Evolutionary conservation across 2,888 invertebrate species (phyloP), one percentile per base, ranked within the genome.

Genomic region (Stictocephala bisonia): DNA sequence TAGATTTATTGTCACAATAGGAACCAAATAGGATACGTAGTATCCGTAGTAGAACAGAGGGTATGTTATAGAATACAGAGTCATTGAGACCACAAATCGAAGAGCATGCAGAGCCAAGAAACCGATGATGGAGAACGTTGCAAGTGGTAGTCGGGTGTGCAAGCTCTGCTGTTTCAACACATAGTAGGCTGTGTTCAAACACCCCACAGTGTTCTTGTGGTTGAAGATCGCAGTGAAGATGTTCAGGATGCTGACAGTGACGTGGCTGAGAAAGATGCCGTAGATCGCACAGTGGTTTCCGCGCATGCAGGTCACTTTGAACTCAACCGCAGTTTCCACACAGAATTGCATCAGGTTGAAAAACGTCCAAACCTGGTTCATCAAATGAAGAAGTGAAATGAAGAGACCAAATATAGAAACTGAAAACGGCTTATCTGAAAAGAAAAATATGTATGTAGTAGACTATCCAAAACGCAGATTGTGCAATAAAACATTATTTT

Each of bases 231-330:
- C 70, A 41, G 58, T 40, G n/a, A 58, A 13, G 0, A 44, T 41
- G 22, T 58, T 58, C 3, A 58, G 24, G 11, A 71, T 18, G 4
- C 58, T 44, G 4, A 71, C 70, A 13, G 48, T 20, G 27, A 44
- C 29, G 48, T 71, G 70, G 7, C 27, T 58, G 9, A 58, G 56
- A 22, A 71, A 58, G 11, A 71, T 58, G 6, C 70, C 58, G 22
- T 58, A 71, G n/a, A 44, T 69, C 13, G 50, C 53, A 24, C 69
- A 69, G 24, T 40, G 69, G 56, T 69, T 69, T 1, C 69, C 69
- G 2, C 56, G 13, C 24, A 53, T n/a, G 31, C 69, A 69, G 3
- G 69, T 69, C 7, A 69, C 69, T n/a, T 56, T 71, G 70, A 58
- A 44, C 29, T 71, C 44, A 0, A 58, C 58, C 13, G 70, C 58